These are phyloP conservation scores for Porites evermanni DNA, from an alignment of 92 coral and sea anemone species.

Conservation along the genomic window DNA sequence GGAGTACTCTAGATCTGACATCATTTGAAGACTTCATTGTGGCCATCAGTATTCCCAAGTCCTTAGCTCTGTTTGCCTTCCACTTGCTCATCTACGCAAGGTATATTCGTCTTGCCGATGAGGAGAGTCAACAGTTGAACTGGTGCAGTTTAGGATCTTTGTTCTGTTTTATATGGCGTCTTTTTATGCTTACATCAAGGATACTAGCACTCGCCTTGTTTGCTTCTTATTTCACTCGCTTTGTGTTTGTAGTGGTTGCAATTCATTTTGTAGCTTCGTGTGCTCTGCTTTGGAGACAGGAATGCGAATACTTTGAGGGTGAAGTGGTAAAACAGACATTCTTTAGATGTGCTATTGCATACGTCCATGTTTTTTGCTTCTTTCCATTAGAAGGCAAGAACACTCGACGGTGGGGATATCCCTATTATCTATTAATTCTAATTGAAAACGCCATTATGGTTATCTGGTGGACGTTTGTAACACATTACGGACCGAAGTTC, in stretches of 20 bases:
- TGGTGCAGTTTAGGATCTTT: slow-evolving; percentile 35
- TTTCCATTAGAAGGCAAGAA: slow-evolving; percentile 47
- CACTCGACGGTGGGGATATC: slow-evolving; percentile 47
- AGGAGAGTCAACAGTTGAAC: slow-evolving; percentile 28
- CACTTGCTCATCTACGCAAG: slow-evolving; percentile 30
- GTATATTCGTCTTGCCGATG: slow-evolving; percentile 14
- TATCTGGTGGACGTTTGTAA: slow-evolving; percentile 29
- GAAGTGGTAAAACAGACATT: slow-evolving; percentile 32
- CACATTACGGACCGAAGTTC: slow-evolving; percentile 24
- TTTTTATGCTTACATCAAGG: slow-evolving; percentile 63
- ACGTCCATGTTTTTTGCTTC: slow-evolving; percentile 54
- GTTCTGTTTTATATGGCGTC: slow-evolving; percentile 52
- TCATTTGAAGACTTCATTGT: slow-evolving; percentile 48
- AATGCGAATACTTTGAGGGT: slow-evolving; percentile 53
- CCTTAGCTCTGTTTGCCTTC: slow-evolving; percentile 45
- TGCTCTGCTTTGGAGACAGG: slow-evolving; percentile 38
- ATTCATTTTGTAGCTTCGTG: slow-evolving; percentile 38
- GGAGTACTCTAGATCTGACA: slow-evolving; percentile 5
- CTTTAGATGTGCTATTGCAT: slow-evolving; percentile 49
- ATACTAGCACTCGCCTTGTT: slow-evolving; percentile 59
- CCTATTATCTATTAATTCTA: slow-evolving; percentile 39
- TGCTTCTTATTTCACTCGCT: slow-evolving; percentile 56
- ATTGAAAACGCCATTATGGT: slow-evolving; percentile 37
- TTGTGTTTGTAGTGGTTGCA: slow-evolving; percentile 32
- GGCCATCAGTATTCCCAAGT: slow-evolving; percentile 47